Evolutionary conservation across 1,140 invertebrate genomes (phyloP), one percentile per base, ranked within the genome.

Genomic region (Plodia interpunctella): DNA sequence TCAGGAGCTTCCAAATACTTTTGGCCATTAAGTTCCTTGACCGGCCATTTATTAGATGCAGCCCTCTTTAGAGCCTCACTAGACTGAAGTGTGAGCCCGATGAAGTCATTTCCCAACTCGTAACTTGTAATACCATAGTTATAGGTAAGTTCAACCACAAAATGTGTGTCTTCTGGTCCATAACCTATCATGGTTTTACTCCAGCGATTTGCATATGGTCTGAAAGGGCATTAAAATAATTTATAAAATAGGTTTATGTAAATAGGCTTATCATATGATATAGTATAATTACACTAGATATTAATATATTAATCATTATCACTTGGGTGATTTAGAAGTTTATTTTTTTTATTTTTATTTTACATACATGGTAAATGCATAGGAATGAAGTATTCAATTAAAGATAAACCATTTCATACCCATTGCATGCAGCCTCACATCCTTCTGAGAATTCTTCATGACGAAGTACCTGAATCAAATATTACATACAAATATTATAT

Each of bases 141-240:
- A 78, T 99, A 99, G 15, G 98, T 99, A 5, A 99, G 90, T 88
- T 99, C 98, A 30, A 99, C 91, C 4, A 98, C 98, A 93, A 99
- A 99, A 88, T 99, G 96, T 55, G 93, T 92, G 74, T 98, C 96
- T 90, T 99, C 98, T 8, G 95, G 93, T 0, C 98, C 98, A 92
- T 98, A 99, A 10, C 98, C 98, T 52, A 99, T 93, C 98, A 99
- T 99, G 0, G 98, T 99, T 91, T 99, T 99, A 77, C 97, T 98
- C 98, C 98, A 99, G 68, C 96, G 94, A 69, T 98, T 98, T 80
- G 97, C 96, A 90, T 99, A 99, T 15, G 97, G 97, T 44, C 97
- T 97, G 76, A 54, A 91, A 82, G 0, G 58, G n/a, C n/a, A 20
- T 20, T 20, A 19, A 19, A 44, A 51, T 13, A 57, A 17, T 60